These are phyloP conservation scores for Parnassius orleans DNA, from an alignment of 2,888 invertebrate species.

Conservation along the genomic window DNA sequence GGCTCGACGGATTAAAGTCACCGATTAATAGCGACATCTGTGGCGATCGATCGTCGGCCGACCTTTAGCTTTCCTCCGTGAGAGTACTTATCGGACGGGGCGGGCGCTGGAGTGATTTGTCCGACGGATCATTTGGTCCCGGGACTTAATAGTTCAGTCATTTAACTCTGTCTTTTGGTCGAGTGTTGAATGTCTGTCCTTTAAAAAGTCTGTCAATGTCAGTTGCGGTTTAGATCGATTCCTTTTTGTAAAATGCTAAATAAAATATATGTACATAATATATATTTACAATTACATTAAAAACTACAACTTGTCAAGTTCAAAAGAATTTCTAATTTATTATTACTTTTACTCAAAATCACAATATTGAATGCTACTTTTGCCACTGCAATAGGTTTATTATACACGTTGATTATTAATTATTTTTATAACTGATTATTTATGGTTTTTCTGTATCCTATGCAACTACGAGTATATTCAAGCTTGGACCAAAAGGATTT, in stretches of 20 bases:
- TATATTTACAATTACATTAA: too few species aligned
- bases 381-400: too few species aligned
- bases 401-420: too few species aligned
- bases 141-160: conserved; percentile 30
- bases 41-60: conserved; percentile 66
- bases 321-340: too few species aligned
- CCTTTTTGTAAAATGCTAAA: background rate
- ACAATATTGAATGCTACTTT: too few species aligned
- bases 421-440: too few species aligned
- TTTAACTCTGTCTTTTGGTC: conserved; percentile 20
- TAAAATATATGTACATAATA: too few species aligned
- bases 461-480: too few species aligned
- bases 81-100: conserved; percentile 54
- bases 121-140: conserved; percentile 25
- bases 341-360: too few species aligned
- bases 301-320: too few species aligned
- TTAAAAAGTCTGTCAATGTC: conserved; percentile 24
- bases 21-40: conserved; percentile 75
- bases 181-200: conserved; percentile 20
- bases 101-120: conserved; percentile 27
- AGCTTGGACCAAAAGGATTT: too few species aligned
- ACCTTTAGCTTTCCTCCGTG: conserved; percentile 72
- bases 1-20: conserved; percentile 67
- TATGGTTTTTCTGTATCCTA: too few species aligned
- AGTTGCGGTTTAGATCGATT: conserved; percentile 4